Base-by-base conservation (phyloP, 2,888 invertebrate genomes). In the Epistrophella euchroma region DNA sequence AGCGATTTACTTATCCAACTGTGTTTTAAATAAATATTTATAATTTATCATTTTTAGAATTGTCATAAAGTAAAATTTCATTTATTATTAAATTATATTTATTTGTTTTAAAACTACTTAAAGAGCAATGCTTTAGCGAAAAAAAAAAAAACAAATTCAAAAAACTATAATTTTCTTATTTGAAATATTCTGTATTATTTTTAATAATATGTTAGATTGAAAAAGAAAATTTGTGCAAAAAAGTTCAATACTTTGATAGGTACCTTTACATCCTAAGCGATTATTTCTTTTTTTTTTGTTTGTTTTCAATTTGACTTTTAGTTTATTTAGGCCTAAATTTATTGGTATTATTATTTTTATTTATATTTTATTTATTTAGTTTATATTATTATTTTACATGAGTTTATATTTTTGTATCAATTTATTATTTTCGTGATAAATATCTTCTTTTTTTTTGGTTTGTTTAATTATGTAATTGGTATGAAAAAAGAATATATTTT, bases 211-310 rank as follows among this genome's bases (percentile, higher is more conserved):
- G 79, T 78, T 84, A 84, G 64, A 35, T 25, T 22, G 22, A 62
- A 40, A 60, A 37, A 58, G 32, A 47, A 43, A 7, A 22, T 37
- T 55, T 28, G 35, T n/a, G n/a, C n/a, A 35, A 72, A 66, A 50
- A 22, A 52, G 2, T 32, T 45, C 19, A 32, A 25, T 19, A n/a
- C 17, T 43, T 32, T 72, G 3, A 56, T 47, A 66, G 13, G 47
- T 66, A 78, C 86, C 86, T 86, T 81, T 78, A 70, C 28, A 62
- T 81, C 82, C 82, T 86, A 86, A 81, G 85, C 58, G 85, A 86
- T 81, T 73, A 74, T 74, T 74, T 86, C 50, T 58, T 81, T 64
- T 81, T 9, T 32, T 6, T 32, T 32, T 1, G 1, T 32, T n/a
- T n/a, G n/a, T n/a, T n/a, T n/a, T 60, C 35, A 47, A 70, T 77